Evolutionary conservation across 2,888 invertebrate species (phyloP).

Genomic region (Miltochrista miniata): DNA sequence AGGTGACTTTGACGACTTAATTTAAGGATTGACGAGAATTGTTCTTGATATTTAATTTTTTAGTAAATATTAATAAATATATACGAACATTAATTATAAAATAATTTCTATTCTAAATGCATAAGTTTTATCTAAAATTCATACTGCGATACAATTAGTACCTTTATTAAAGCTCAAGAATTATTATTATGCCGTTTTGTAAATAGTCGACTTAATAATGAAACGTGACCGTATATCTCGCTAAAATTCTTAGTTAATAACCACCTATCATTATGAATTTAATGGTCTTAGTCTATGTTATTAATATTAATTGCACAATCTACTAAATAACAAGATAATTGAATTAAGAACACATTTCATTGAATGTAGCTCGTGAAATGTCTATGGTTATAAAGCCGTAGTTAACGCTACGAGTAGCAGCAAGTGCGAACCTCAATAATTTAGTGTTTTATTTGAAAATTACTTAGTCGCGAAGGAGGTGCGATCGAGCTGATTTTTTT

Average conservation of each 20-base stretch:
- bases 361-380: not conserved
- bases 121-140: not conserved
- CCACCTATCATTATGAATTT: slow-evolving; percentile 7
- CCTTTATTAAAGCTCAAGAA: slow-evolving; percentile 8
- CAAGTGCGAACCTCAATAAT: too few species aligned
- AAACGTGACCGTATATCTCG: slow-evolving; percentile 10
- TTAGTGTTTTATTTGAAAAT: too few species aligned
- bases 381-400: too few species aligned
- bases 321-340: slow-evolving; percentile 22
- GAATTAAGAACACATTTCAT: not conserved
- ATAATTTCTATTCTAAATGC: not conserved
- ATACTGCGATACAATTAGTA: not conserved
- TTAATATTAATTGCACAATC: slow-evolving; percentile 20
- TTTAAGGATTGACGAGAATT: too few species aligned
- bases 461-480: too few species aligned
- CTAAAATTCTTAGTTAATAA: slow-evolving; percentile 13
- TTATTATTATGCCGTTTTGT: slow-evolving; percentile 7
- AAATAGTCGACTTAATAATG: slow-evolving; percentile 10
- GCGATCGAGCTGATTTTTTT: too few species aligned
- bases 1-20: too few species aligned
- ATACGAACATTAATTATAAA: not conserved
- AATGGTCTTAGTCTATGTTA: slow-evolving; percentile 15
- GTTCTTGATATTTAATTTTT: too few species aligned
- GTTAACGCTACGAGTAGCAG: too few species aligned
- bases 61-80: too few species aligned